A percentile compares a stretch with the other conserved stretches of the same genome.
Conservation (phyloP, 2,797 vertebrate species). For the Orientallactaga sibirica region DNA sequence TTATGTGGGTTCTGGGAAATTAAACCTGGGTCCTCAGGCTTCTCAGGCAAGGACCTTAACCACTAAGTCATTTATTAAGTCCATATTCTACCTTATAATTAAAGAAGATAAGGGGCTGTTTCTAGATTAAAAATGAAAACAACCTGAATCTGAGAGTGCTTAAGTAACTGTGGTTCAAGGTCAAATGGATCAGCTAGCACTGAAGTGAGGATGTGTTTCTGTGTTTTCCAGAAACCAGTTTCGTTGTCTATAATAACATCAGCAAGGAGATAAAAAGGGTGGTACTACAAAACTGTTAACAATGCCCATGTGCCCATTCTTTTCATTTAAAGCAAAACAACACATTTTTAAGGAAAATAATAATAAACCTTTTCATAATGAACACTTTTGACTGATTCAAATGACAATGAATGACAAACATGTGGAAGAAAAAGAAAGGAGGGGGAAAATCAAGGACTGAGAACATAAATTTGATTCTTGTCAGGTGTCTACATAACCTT, state of each 20-base stretch:
- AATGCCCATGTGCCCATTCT: background rate
- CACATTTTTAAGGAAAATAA: background rate
- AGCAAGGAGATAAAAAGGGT: background rate
- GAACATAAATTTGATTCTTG: background rate
- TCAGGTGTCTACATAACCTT: background rate
- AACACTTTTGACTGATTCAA: background rate
- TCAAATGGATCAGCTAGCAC: background rate
- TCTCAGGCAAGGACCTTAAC: no score
- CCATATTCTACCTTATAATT: background rate
- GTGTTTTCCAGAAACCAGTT: constrained; percentile 34
- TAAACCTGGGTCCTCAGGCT: no score
- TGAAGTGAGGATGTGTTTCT: background rate
- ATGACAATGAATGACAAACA: background rate
- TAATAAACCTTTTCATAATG: background rate
- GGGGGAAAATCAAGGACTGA: background rate
- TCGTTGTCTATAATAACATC: background rate
- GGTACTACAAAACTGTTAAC: background rate
- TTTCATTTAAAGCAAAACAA: background rate
- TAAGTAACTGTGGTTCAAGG: background rate
- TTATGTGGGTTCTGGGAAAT: no score
- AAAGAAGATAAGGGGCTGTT: background rate
- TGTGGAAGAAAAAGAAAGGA: background rate
- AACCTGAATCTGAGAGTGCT: background rate
- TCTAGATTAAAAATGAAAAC: constrained; percentile 14
- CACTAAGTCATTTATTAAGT: no score